A percentile compares a stretch with the other conserved stretches of the same genome.
Evolutionary conservation across 2,113 vertebrate genomes (phyloP).

Genomic region (Brachionichthys hirsutus): DNA sequence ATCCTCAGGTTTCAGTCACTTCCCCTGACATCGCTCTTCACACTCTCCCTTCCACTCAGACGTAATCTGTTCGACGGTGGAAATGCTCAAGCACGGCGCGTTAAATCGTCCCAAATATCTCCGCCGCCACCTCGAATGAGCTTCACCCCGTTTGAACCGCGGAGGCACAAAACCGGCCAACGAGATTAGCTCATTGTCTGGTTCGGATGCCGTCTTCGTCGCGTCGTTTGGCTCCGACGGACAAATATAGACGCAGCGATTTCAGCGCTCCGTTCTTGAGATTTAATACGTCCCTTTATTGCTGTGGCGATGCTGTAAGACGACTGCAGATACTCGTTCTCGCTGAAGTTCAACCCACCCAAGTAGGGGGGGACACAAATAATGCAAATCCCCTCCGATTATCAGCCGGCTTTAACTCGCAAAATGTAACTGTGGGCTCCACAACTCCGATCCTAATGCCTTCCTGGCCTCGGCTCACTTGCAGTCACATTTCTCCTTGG

Average conservation of each 20-base stretch:
- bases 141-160: constrained; percentile 31
- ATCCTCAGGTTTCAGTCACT: constrained; percentile 55
- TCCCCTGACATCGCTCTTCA: constrained; percentile 42
- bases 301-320: constrained; percentile 20
- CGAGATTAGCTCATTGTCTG: constrained; percentile 38
- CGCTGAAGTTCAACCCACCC: constrained; percentile 1
- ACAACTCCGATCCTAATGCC: constrained; percentile 15
- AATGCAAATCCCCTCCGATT: constrained; percentile 3
- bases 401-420: constrained; percentile 17
- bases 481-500: constrained; percentile 27
- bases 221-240: constrained; percentile 15
- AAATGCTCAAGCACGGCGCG: constrained; percentile 48
- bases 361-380: background rate
- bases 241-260: constrained; percentile 34
- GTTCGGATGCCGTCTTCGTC: constrained; percentile 29
- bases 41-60: constrained; percentile 41
- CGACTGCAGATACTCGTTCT: constrained; percentile 1
- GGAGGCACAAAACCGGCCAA: background rate
- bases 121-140: constrained; percentile 22
- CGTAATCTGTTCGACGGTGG: constrained; percentile 45
- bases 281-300: constrained; percentile 35
- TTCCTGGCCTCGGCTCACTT: constrained; percentile 28
- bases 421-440: constrained; percentile 21
- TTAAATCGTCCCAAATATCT: constrained; percentile 53
- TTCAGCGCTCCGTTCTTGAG: background rate